Base-by-base conservation (phyloP, 2,888 invertebrate genomes). In the Philaethria dido region DNA sequence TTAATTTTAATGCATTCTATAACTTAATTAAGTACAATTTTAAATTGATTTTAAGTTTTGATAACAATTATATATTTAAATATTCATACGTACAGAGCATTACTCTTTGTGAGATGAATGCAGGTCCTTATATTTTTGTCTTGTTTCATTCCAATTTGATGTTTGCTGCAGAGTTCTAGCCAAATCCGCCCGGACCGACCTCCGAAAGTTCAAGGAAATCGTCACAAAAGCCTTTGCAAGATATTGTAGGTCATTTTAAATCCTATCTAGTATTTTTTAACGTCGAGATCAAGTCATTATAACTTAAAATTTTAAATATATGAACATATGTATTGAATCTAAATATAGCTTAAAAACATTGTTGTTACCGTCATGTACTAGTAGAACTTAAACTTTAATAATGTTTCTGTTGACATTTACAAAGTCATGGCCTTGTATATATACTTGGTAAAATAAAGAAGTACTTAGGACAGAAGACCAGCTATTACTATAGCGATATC, bases 391-490 rank as follows among this genome's bases (percentile, higher is more conserved):
- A 57, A 57, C 42, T 57, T 57, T 42, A 57, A 55, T 55, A 55
- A 42, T 42, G 29, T 52, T 52, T 57, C 25, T 57, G 57, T 57
- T 57, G 57, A 25, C 57, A 57, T 57, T 57, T 57, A 39, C 57
- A 42, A 42, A 57, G 57, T 57, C 42, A 57, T 42, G 42, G 42
- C n/a, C 57, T 14, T 25, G 25, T 39, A n/a, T 39, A 8, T 20
- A 39, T 39, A 9, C 42, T 25, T 25, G 20, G 13, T 57, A 22
- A 57, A 42, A 57, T 57, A 57, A 57, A 57, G 42, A 25, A 42
- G 42, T 25, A 39, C 22, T 57, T 42, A 42, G 42, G 22, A 42
- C 22, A 42, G 8, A 22, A 22, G n/a, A 57, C 57, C 57, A 42
- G 11, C 57, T 57, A 22, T 57, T 57, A 52, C 29, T 29, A n/a